Evolutionary conservation across 1,140 invertebrate genomes (phyloP).

Genomic region (Zaprionus capensis): DNA sequence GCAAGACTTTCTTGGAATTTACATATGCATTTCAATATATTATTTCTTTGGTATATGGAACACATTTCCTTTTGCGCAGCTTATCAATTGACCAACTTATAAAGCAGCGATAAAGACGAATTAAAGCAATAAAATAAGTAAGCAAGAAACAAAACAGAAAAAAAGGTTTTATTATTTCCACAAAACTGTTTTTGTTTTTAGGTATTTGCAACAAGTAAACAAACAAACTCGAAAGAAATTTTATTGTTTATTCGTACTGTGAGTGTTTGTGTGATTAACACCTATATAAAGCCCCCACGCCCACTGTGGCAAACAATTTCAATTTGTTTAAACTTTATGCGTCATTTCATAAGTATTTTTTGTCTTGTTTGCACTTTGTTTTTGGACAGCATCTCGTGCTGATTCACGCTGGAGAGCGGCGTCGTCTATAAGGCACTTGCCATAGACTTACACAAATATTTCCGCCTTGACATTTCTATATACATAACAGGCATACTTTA

Average conservation of each 20-base stretch:
- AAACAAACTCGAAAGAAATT: conserved; percentile 21
- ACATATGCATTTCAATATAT: background rate
- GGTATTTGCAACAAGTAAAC: conserved; percentile 12
- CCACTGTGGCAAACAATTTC: conserved; percentile 8
- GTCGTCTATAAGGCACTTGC: conserved; percentile 23
- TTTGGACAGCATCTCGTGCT: conserved; percentile 35
- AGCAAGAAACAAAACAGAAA: background rate
- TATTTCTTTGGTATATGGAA: conserved; percentile 17
- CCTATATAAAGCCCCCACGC: conserved; percentile 26
- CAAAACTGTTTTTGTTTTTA: conserved; percentile 7
- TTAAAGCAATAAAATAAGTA: conserved; percentile 14
- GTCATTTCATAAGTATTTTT: conserved; percentile 40
- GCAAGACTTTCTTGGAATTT: background rate
- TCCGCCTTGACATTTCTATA: conserved; percentile 39
- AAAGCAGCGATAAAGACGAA: conserved; percentile 46
- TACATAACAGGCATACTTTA: background rate
- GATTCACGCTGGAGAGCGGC: conserved; percentile 18
- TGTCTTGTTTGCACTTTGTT: conserved; percentile 12
- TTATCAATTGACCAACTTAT: conserved; percentile 62
- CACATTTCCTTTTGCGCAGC: conserved; percentile 56
- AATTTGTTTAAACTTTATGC: conserved; percentile 55
- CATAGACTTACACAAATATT: conserved; percentile 28
- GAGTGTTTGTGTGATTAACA: conserved; percentile 61
- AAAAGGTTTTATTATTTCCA: background rate
- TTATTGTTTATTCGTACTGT: background rate